A percentile compares a stretch with the other conserved stretches of the same genome.
phyloP scores from a whole-genome alignment of 2,797 vertebrate genomes.

The Poecilia velifera region DNA sequence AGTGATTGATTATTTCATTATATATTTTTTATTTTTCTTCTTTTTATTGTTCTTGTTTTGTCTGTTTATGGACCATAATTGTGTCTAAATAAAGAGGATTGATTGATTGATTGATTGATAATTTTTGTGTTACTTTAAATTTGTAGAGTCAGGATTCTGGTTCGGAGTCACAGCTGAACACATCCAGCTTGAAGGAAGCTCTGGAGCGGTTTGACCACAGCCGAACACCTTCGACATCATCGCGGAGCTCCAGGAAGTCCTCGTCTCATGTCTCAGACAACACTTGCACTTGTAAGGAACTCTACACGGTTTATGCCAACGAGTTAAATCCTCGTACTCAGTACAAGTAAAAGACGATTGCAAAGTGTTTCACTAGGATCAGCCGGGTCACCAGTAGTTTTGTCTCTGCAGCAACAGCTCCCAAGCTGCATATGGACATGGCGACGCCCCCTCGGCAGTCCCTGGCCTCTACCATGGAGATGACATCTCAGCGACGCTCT shows the following conservation, averaged over 20 bases:
- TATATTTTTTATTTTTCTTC: too few relatives aligned
- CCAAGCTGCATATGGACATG: constrained; percentile 91
- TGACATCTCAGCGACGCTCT: constrained; percentile 86
- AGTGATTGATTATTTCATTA: too few relatives aligned
- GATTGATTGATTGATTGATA: too few relatives aligned
- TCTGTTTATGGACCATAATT: too few relatives aligned
- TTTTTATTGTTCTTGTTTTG: too few relatives aligned
- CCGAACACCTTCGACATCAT: constrained; percentile 91
- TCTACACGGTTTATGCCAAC: background rate
- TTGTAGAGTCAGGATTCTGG: constrained; percentile 89
- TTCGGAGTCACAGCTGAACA: constrained; percentile 92
- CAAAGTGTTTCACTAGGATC: background rate
- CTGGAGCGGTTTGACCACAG: constrained; percentile 93
- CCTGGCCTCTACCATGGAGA: constrained; percentile 84
- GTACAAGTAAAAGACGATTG: background rate
- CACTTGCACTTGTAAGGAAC: constrained; percentile 90
- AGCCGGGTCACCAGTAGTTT: constrained; percentile 20
- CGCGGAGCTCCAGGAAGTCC: constrained; percentile 92
- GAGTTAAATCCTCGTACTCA: background rate
- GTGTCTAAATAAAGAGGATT: too few relatives aligned
- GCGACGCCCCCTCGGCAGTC: constrained; percentile 90
- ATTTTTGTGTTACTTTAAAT: background rate
- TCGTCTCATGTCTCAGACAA: constrained; percentile 92
- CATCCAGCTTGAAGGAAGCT: constrained; percentile 94
- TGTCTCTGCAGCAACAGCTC: constrained; percentile 87